phyloP scores from a whole-genome alignment of 2,797 vertebrate genomes.

The Harpagifer antarcticus region DNA sequence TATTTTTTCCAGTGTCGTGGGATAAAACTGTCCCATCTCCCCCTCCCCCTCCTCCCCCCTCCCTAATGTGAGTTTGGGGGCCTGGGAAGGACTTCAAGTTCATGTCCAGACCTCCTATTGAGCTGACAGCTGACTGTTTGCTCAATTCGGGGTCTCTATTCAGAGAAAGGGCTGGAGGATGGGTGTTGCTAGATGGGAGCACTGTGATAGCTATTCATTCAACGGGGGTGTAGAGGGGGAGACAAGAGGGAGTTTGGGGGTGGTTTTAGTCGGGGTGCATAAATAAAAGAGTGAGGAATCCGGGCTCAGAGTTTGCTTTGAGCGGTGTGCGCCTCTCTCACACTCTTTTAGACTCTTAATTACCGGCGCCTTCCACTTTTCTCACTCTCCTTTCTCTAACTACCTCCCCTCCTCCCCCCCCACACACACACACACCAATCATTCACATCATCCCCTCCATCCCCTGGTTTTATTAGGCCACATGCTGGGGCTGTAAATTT shows the following conservation, averaged over 20 bases:
- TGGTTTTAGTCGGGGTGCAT: slow-evolving; percentile 58
- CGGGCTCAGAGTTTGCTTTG: slow-evolving; percentile 79
- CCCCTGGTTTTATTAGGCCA: slow-evolving; percentile 80
- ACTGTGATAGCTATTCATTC: slow-evolving; percentile 86
- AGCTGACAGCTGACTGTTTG: slow-evolving; percentile 90
- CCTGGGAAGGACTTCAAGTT: slow-evolving; percentile 89
- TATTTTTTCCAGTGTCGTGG: no score
- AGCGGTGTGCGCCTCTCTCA: slow-evolving; percentile 79
- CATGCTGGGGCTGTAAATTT: slow-evolving; percentile 86
- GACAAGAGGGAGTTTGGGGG: slow-evolving; percentile 67
- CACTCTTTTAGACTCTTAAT: slow-evolving; percentile 81
- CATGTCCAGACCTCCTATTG: slow-evolving; percentile 89
- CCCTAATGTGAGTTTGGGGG: slow-evolving; percentile 82
- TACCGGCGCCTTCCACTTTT: slow-evolving; percentile 78
- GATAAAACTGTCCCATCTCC: slow-evolving; percentile 11
- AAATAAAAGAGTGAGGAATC: slow-evolving; percentile 82
- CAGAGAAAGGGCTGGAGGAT: slow-evolving; percentile 60
- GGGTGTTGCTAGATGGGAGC: slow-evolving; percentile 73
- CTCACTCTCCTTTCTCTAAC: slow-evolving; percentile 54
- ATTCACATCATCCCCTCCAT: slow-evolving; percentile 76
- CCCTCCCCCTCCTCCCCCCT: slow-evolving; percentile 67
- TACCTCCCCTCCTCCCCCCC: no score
- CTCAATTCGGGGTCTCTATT: slow-evolving; percentile 86
- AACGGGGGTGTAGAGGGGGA: slow-evolving; percentile 38
- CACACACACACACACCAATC: slow-evolving; percentile 62